phyloP scores from a whole-genome alignment of 2,888 invertebrate species.

The Acronicta alni region DNA sequence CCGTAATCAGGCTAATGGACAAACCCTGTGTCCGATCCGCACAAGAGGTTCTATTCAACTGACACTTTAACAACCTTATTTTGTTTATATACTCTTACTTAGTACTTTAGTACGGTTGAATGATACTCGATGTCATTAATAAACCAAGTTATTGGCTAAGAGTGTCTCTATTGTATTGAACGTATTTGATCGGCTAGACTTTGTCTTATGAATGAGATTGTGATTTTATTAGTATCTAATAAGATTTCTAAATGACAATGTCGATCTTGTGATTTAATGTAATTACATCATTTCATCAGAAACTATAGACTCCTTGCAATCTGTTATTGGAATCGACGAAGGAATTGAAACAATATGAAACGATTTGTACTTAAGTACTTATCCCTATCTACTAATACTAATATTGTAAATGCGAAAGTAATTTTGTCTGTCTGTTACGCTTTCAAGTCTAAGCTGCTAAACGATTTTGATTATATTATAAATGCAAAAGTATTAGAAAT shows the following conservation, averaged over 20 bases:
- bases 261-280: neutral
- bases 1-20: slow-evolving; percentile 87
- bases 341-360: too few relatives aligned
- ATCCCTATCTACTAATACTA: too few relatives aligned
- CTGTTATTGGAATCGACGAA: too few relatives aligned
- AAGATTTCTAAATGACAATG: neutral
- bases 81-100: slow-evolving; percentile 75
- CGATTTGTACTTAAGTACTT: too few relatives aligned
- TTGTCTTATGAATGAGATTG: neutral
- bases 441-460: too few relatives aligned
- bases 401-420: too few relatives aligned
- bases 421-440: too few relatives aligned
- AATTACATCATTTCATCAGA: slow-evolving; percentile 1
- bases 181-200: slow-evolving; percentile 22
- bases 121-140: slow-evolving; percentile 53
- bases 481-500: too few relatives aligned
- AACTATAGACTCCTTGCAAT: neutral
- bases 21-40: slow-evolving; percentile 80
- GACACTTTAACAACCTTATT: slow-evolving; percentile 78
- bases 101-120: slow-evolving; percentile 68
- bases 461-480: too few relatives aligned
- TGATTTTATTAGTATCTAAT: slow-evolving; percentile 12
- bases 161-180: slow-evolving; percentile 19
- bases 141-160: slow-evolving; percentile 40
- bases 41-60: slow-evolving; percentile 76